These are phyloP conservation scores for Papilio glaucus DNA, from an alignment of 1,140 invertebrate genomes.

Conservation along the genomic window DNA sequence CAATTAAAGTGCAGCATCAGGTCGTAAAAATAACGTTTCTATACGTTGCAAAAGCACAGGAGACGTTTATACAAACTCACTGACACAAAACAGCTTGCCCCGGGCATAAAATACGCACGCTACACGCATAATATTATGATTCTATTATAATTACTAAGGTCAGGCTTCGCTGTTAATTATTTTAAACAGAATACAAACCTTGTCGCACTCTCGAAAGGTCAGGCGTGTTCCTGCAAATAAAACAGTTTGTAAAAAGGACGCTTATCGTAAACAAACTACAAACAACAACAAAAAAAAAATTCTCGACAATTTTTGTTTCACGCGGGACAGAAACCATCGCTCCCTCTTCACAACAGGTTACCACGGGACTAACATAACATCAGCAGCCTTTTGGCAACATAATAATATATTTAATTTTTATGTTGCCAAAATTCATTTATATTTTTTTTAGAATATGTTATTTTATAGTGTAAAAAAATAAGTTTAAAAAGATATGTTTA, in stretches of 20 bases:
- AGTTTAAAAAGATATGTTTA: too few relatives aligned
- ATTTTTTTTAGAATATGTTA: too few relatives aligned
- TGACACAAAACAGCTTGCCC: neutral
- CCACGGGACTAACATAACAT: too few relatives aligned
- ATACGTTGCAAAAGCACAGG: neutral
- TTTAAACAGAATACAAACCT: slow-evolving; percentile 42
- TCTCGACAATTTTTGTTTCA: too few relatives aligned
- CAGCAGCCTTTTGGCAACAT: too few relatives aligned
- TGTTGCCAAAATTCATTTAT: too few relatives aligned
- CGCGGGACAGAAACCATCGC: too few relatives aligned
- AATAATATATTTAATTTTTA: too few relatives aligned
- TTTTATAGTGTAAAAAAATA: too few relatives aligned
- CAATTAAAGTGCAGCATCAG: neutral
- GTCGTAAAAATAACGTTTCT: neutral
- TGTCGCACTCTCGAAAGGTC: slow-evolving; percentile 35
- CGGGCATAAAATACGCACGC: neutral
- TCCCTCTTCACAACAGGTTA: too few relatives aligned
- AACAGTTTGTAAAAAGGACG: slow-evolving; percentile 31
- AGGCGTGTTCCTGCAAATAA: slow-evolving; percentile 41
- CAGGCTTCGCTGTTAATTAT: neutral
- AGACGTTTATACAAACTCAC: neutral
- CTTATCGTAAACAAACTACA: neutral
- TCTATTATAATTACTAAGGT: slow-evolving; percentile 3
- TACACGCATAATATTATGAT: neutral
- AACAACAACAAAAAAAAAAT: too few relatives aligned